A percentile compares a stretch with the other conserved stretches of the same genome.
Conservation (phyloP, 53 echinoderm and acorn worm genomes). For the Temnopleurus reevesii region DNA sequence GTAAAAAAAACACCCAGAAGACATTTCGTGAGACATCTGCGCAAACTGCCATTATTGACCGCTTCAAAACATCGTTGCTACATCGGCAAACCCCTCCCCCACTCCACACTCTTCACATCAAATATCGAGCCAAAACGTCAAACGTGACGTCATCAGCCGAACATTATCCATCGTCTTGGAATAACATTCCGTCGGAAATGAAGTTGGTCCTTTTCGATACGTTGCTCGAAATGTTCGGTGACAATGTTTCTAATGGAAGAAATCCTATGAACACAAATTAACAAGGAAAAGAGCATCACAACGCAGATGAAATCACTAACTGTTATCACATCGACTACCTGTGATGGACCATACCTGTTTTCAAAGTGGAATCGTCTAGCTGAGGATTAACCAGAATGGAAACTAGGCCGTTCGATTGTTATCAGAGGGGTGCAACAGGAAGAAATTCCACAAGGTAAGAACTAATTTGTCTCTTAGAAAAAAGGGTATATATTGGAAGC, state of each 20-base stretch:
- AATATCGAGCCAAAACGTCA: not conserved
- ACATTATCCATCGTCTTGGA: not conserved
- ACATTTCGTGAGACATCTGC: no score
- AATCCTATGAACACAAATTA: not conserved
- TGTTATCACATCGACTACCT: not conserved
- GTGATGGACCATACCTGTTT: not conserved
- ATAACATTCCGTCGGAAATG: not conserved
- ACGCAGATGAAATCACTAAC: not conserved
- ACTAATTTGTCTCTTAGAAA: no score
- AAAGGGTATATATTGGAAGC: no score
- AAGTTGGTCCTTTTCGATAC: no score
- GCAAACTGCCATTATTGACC: no score
- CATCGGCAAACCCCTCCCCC: constrained; percentile 4
- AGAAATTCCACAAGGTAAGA: not conserved
- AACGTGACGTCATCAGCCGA: not conserved
- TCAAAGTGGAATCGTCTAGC: not conserved
- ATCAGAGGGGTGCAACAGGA: not conserved
- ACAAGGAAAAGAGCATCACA: not conserved
- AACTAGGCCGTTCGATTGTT: not conserved
- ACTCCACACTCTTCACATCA: not conserved
- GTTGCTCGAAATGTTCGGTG: not conserved
- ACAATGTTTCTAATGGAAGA: not conserved
- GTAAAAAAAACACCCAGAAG: no score
- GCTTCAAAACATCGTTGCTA: no score
- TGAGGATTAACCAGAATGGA: not conserved